Percentiles rank a stretch among this genome's conserved stretches.
Evolutionary conservation across 2,888 invertebrate genomes (phyloP).

Genomic region (Melipona bicolor): DNA sequence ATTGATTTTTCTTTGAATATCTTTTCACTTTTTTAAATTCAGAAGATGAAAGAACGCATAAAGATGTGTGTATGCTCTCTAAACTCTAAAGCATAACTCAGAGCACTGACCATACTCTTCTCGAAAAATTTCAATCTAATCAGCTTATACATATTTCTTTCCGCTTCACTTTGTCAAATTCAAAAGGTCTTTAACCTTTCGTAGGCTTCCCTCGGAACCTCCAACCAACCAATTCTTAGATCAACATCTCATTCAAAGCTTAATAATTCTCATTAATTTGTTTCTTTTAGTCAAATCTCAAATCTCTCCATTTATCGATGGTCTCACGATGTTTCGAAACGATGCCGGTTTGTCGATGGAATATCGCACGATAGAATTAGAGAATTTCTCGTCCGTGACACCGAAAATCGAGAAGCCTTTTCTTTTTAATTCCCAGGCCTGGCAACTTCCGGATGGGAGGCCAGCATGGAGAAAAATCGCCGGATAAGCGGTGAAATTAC

Average conservation of each 20-base stretch:
- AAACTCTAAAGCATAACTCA: no score
- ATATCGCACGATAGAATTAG: slow-evolving; percentile 39
- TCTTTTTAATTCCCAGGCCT: slow-evolving; percentile 56
- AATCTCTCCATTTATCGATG: no score
- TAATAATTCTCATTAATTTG: not conserved
- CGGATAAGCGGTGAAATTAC: slow-evolving; percentile 64
- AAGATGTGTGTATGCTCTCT: no score
- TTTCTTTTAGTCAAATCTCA: not conserved
- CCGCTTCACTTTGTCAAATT: not conserved
- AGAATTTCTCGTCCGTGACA: slow-evolving; percentile 35
- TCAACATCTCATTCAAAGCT: not conserved
- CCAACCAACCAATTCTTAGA: no score
- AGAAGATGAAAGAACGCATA: no score
- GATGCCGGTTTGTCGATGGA: slow-evolving; percentile 15
- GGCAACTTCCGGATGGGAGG: slow-evolving; percentile 54
- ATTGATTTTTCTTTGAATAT: no score
- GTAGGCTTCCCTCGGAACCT: not conserved
- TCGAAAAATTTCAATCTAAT: not conserved
- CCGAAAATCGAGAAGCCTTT: slow-evolving; percentile 25
- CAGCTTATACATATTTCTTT: not conserved
- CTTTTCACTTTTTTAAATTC: no score
- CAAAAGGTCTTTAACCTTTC: not conserved
- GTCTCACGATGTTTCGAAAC: no score
- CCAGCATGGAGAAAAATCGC: slow-evolving; percentile 57
- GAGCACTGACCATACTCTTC: no score